Evolutionary conservation across 1,140 invertebrate species (phyloP).

Genomic region (Drosophila serrata): DNA sequence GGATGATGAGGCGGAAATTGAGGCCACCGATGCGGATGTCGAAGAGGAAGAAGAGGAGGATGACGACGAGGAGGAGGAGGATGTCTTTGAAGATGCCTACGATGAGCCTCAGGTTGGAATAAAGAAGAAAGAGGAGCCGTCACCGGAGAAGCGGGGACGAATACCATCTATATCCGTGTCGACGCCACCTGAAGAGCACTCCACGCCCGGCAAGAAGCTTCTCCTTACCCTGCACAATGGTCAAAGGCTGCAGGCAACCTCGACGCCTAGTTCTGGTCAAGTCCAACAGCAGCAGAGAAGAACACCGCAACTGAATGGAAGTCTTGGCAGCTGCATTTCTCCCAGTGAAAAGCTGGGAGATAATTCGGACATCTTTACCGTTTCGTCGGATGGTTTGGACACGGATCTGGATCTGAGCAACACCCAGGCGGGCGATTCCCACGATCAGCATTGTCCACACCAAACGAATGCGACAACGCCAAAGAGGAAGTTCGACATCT

Average conservation of each 20-base stretch:
- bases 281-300: constrained; percentile 51
- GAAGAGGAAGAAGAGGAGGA: constrained; percentile 63
- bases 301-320: constrained; percentile 75
- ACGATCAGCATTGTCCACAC: constrained; percentile 59
- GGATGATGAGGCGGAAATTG: constrained; percentile 69
- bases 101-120: constrained; percentile 32
- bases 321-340: constrained; percentile 77
- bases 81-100: constrained; percentile 60
- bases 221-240: constrained; percentile 59
- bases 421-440: constrained; percentile 61
- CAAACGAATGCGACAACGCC: constrained; percentile 68
- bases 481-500: constrained; percentile 77
- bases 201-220: constrained; percentile 47
- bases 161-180: constrained; percentile 30
- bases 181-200: constrained; percentile 7
- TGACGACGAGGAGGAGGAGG: constrained; percentile 47
- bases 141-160: constrained; percentile 34
- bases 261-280: constrained; percentile 60
- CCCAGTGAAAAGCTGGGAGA: constrained; percentile 81
- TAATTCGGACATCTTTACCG: constrained; percentile 83
- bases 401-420: constrained; percentile 83
- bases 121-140: constrained; percentile 18
- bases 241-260: constrained; percentile 58
- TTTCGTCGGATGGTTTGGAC: constrained; percentile 81
- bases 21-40: constrained; percentile 76